These are phyloP conservation scores for Pararge aegeria DNA, from an alignment of 1,140 invertebrate genomes.

Conservation along the genomic window DNA sequence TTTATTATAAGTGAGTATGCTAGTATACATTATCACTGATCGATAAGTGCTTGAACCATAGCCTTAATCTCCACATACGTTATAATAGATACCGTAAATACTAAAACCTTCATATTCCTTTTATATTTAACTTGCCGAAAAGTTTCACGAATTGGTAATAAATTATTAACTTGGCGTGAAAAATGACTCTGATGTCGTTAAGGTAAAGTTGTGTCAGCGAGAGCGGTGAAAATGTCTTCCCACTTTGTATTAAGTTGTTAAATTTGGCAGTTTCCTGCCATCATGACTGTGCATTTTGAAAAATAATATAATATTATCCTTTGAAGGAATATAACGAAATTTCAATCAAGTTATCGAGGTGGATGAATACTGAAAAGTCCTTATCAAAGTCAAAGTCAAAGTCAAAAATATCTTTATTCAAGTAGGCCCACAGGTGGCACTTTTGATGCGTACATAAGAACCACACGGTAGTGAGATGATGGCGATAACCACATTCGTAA, in stretches of 20 bases:
- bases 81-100: background rate
- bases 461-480: too few relatives aligned
- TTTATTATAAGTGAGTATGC: too few relatives aligned
- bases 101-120: background rate
- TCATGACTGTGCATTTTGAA: conserved; percentile 6
- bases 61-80: background rate
- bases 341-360: too few relatives aligned
- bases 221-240: conserved; percentile 13
- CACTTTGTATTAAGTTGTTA: conserved; percentile 11
- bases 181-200: conserved; percentile 16
- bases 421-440: too few relatives aligned
- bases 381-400: too few relatives aligned
- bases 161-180: conserved; percentile 20
- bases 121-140: conserved; percentile 1
- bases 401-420: too few relatives aligned
- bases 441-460: too few relatives aligned
- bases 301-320: too few relatives aligned
- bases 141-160: conserved; percentile 11
- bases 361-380: too few relatives aligned
- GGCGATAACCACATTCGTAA: too few relatives aligned
- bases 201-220: conserved; percentile 16
- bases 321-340: too few relatives aligned
- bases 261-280: conserved; percentile 8
- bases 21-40: too few relatives aligned
- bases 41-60: background rate